Evolutionary conservation across 2,113 vertebrate species (phyloP).

Genomic region (Lepus europaeus): DNA sequence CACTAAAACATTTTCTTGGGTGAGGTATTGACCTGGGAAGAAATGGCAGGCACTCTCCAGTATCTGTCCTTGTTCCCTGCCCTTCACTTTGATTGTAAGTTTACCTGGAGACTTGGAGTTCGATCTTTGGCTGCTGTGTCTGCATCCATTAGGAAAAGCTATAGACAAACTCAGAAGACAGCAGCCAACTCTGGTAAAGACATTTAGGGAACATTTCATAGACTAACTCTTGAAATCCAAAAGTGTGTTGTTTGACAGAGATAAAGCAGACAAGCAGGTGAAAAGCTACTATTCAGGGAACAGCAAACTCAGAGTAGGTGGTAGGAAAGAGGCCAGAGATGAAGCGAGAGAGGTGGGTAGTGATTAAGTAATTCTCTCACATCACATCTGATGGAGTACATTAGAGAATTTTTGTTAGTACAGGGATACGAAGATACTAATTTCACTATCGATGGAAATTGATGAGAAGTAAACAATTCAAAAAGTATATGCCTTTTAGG

Average conservation of each 20-base stretch:
- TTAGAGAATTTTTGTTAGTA: not conserved
- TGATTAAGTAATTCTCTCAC: not conserved
- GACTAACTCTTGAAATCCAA: not conserved
- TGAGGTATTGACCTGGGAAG: not conserved
- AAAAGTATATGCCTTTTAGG: not conserved
- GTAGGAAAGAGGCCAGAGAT: not conserved
- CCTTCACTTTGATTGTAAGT: not conserved
- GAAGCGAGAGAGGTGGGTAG: not conserved
- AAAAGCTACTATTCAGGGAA: rapidly evolving
- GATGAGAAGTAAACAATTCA: not conserved
- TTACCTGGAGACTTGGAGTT: not conserved
- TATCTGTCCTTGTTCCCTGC: not conserved
- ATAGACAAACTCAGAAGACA: not conserved
- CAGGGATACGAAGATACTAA: not conserved
- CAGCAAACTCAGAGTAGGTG: not conserved
- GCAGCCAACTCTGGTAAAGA: not conserved
- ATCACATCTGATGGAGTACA: not conserved
- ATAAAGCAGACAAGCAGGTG: too few relatives aligned
- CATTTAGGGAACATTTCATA: not conserved
- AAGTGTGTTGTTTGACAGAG: not conserved
- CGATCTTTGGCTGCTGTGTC: not conserved
- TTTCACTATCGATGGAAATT: not conserved
- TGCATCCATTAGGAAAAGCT: not conserved
- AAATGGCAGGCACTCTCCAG: not conserved
- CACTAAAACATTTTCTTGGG: not conserved